Evolutionary conservation across 2,888 invertebrate genomes (phyloP), one percentile per base, ranked within the genome.

Genomic region (Rotaria sp.): DNA sequence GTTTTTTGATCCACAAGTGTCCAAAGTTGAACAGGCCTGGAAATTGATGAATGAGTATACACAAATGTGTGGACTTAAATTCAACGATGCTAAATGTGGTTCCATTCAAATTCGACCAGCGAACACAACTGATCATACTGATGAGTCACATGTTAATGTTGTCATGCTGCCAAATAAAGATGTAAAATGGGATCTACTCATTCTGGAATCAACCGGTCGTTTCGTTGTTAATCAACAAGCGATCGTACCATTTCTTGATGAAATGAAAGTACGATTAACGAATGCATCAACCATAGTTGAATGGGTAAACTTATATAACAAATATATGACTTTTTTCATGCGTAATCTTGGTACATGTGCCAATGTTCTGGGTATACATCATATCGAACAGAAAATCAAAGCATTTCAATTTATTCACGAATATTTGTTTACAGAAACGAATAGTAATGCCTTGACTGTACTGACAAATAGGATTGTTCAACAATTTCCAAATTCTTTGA

Each of bases 321-420:
- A 75, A 75, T 75, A 41, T 24, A 26, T 75, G 8, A 2, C 75
- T 24, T 75, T 75, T 24, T 75, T 75, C 26, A 38, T 75, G 26
- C 38, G 75, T 38, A 75, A 35, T 75, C 24, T 75, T 41, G 75
- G 38, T 1, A 35, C 24, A 75, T 75, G 35, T 24, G 41, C 41
- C 2, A 75, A 75, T 41, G 7, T 41, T 8, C 10, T 75, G 7
- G 75, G 75, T 24, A 21, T 18, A 5, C 24, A 75, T 75, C 75
- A 75, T 11, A 13, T 13, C 13, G 5, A 38, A 18, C 41, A 75
- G 8, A 75, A 26, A 10, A 24, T 38, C 7, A 26, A 35, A 75
- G 26, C 75, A 75, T 75, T 75, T 75, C 75, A 75, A 75, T 38
- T 41, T 75, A 11, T 75, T 75, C 75, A 75, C 41, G 21, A 21